Evolutionary conservation across 2,888 invertebrate species (phyloP), one percentile per base, ranked within the genome.

Genomic region (Apodemia duryi): DNA sequence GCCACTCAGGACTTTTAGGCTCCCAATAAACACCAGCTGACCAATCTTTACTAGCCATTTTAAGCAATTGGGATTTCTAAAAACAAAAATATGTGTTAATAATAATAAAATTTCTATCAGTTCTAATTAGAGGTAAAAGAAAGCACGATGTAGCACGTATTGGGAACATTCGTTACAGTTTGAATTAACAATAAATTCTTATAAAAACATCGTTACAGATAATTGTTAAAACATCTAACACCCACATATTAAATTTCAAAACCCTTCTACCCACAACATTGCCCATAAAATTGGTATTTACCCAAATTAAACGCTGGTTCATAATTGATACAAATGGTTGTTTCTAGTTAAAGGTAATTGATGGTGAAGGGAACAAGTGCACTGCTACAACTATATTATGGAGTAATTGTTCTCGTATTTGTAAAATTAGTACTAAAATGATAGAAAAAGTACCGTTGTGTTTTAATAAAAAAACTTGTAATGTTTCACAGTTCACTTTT

Each of bases 241-340:
- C 71, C 71, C 68, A 75, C 77, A 81, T 81, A 85, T 84, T 84
- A 85, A 83, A 84, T 85, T 85, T 83, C 76, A 77, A 82, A 57
- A 85, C 85, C 85, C 85, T 84, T 84, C 85, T 86, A 71, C 80
- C 85, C 83, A 84, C 82, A 84, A 82, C 83, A 82, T 85, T 84
- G 77, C 73, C 87, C 87, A 86, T 89, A 86, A 88, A 89, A 88
- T 87, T 88, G 87, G 84, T 88, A 86, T 90, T 88, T 86, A 85
- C 84, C 85, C 80, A 87, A 90, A 90, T 90, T 89, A 86, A 90
- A 82, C 80, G 81, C 76, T 74, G 78, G 57, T 71, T 74, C 79
- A 81, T 87, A 90, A 91, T 91, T 91, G 91, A 91, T 84, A 91
- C 82, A 86, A 91, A 91, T 91, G 89, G 88, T 77, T 83, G 85